Conservation (phyloP, 1,140 invertebrate species). For the Anastrepha ludens region DNA sequence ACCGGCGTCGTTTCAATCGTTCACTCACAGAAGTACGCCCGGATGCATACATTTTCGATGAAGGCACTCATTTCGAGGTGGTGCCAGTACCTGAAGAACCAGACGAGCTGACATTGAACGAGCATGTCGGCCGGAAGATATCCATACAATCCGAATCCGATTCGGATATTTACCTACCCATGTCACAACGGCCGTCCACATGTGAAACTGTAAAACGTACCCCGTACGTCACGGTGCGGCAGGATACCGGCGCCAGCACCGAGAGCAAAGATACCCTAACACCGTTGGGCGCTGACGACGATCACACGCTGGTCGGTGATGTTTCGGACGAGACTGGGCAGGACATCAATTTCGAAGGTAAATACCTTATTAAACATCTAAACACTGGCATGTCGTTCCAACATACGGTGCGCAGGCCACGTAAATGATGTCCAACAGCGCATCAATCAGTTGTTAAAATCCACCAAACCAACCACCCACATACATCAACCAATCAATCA, state of each 20-base stretch:
- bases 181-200: slow-evolving; percentile 69
- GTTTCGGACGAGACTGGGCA: slow-evolving; percentile 69
- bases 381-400: slow-evolving; percentile 44
- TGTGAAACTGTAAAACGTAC: slow-evolving; percentile 71
- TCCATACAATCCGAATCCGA: slow-evolving; percentile 73
- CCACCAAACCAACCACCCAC: neutral
- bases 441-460: neutral
- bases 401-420: slow-evolving; percentile 5
- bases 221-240: slow-evolving; percentile 71
- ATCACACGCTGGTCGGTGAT: slow-evolving; percentile 69
- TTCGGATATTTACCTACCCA: slow-evolving; percentile 69
- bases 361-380: slow-evolving; percentile 44
- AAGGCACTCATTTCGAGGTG: slow-evolving; percentile 77
- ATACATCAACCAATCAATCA: neutral
- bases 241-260: slow-evolving; percentile 73
- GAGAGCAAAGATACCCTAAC: slow-evolving; percentile 73
- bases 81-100: slow-evolving; percentile 75
- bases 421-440: slow-evolving; percentile 20
- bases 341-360: slow-evolving; percentile 72
- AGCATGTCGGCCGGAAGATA: slow-evolving; percentile 67
- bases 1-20: slow-evolving; percentile 76
- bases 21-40: slow-evolving; percentile 81
- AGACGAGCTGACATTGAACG: slow-evolving; percentile 72
- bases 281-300: slow-evolving; percentile 71
- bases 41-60: slow-evolving; percentile 77